These are phyloP conservation scores for Pachliopta kotzebuea DNA, from an alignment of 2,888 invertebrate species.

Conservation along the genomic window DNA sequence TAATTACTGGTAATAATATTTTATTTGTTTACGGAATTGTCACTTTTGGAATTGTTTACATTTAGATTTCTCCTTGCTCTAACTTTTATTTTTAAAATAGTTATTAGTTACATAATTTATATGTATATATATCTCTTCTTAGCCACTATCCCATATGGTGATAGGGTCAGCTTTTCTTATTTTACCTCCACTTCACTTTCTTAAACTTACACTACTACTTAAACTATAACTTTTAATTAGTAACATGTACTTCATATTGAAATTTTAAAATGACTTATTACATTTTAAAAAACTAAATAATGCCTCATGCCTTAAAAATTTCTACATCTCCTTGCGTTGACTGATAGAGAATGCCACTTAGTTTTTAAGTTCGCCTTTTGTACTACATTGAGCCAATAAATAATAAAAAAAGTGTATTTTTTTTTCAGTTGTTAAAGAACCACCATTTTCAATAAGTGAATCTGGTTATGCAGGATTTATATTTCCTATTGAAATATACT, in stretches of 20 bases:
- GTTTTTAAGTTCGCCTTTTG: too few species aligned
- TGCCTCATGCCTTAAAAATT: too few species aligned
- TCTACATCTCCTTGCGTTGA: too few species aligned
- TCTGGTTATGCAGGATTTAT: conserved; percentile 98
- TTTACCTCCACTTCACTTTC: too few species aligned
- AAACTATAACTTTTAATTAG: not conserved
- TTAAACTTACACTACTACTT: too few species aligned
- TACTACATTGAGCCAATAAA: too few species aligned
- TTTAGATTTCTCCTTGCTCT: not conserved
- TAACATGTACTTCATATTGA: not conserved
- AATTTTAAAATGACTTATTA: not conserved
- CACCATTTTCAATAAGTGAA: conserved; percentile 94
- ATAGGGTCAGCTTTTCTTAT: too few species aligned
- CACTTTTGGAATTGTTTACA: conserved; percentile 21
- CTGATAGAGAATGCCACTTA: too few species aligned
- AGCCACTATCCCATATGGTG: too few species aligned
- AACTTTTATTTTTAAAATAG: not conserved
- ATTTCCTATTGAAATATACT: conserved; percentile 93
- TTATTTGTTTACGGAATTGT: conserved; percentile 23
- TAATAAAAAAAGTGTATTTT: too few species aligned
- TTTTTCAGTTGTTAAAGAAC: conserved; percentile 91
- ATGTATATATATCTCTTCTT: too few species aligned
- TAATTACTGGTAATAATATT: conserved; percentile 24
- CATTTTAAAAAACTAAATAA: not conserved
- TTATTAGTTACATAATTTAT: conserved; percentile 23